Base-by-base conservation (phyloP, 2,888 invertebrate genomes). In the Apeira syringaria region DNA sequence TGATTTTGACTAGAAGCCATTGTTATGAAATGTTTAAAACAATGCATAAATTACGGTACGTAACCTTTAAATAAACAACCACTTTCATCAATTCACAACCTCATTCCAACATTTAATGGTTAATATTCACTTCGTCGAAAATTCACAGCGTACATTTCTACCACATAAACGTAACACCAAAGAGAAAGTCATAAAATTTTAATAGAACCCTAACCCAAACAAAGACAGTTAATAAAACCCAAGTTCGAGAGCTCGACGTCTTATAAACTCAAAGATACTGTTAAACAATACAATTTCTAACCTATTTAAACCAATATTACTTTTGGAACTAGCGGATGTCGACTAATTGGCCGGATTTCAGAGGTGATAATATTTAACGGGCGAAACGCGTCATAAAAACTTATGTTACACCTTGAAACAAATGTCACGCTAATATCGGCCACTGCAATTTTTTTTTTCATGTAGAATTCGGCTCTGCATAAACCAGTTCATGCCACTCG, bases 281-380 rank as follows among this genome's bases (percentile, higher is more conserved):
- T 36, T 37, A 40, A 51, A 56, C 46, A 56, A 51, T 50, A 47
- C 53, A 46, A 53, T 51, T 42, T 48, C 53, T 36, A 26, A 29
- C 27, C 45, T 41, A 53, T 50, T 50, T 47, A 51, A 48, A 42
- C 30, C 46, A 44, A 53, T 56, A 53, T 56, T 56, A 52, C 53
- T 55, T 54, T 52, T 38, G 33, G 25, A 55, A 55, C 52, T 50
- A 55, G 48, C 50, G 35, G 17, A 18, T 38, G 43, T 38, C 34
- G 33, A 34, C 39, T 52, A 51, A 56, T 52, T 56, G 37, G 46
- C 46, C 44, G 46, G 53, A 56, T 56, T 53, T 53, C 22, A 27
- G 13, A 24, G 18, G 17, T 29, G 53, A 56, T 56, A 50, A 53
- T 51, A 53, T 50, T 46, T 48, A 44, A 52, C 28, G 9, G 18